Conservation (phyloP, 2,797 vertebrate genomes). For the Alcedo atthis region DNA sequence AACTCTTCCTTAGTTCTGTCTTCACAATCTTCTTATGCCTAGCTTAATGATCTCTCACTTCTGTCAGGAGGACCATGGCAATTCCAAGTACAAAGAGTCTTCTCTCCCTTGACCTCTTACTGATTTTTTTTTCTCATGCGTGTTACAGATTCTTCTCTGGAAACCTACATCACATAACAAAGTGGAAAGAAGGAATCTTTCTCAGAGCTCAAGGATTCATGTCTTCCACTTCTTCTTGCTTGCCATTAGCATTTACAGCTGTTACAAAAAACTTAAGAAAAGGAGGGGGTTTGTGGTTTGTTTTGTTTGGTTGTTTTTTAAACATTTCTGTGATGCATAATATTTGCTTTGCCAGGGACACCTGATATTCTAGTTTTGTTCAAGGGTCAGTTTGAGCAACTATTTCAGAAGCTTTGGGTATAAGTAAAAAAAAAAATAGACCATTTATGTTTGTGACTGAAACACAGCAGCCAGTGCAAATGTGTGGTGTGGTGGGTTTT, state of each 20-base stretch:
- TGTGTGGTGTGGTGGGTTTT: background rate
- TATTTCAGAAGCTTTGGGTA: background rate
- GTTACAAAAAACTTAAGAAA: background rate
- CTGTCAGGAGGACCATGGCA: background rate
- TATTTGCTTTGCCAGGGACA: background rate
- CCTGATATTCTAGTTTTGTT: background rate
- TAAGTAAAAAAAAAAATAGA: background rate
- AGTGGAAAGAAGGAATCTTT: background rate
- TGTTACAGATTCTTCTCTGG: background rate
- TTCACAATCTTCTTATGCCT: background rate
- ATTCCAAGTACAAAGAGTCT: background rate
- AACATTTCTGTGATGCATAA: background rate
- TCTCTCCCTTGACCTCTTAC: background rate
- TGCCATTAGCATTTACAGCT: background rate
- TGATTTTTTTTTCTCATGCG: background rate
- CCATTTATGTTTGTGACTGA: background rate
- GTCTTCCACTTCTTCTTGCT: background rate
- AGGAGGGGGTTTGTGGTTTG: fast-evolving
- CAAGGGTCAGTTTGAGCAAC: background rate
- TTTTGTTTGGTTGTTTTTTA: background rate
- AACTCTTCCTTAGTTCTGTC: background rate
- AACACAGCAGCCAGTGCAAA: background rate
- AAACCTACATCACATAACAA: background rate
- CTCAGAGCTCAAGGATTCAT: background rate
- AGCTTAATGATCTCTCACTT: background rate